Percentiles rank a stretch among this genome's conserved stretches.
Evolutionary conservation across 2,113 vertebrate genomes (phyloP).

Genomic region (Festucalex cinctus): DNA sequence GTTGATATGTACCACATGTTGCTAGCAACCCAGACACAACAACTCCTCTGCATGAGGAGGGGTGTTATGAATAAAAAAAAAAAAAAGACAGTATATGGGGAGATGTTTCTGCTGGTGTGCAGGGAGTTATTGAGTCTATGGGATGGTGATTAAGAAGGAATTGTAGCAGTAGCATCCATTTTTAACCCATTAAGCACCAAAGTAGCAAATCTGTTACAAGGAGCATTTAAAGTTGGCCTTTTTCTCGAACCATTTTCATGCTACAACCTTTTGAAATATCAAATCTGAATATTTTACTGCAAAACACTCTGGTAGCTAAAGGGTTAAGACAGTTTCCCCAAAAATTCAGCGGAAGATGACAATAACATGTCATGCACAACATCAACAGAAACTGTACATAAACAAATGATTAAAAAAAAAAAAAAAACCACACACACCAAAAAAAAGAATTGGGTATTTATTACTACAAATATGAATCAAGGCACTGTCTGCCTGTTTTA

Average conservation of each 20-base stretch:
- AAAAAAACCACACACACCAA: too few species aligned
- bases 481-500: background rate
- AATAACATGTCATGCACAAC: too few species aligned
- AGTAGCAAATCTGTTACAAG: too few species aligned
- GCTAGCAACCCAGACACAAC: conserved; percentile 64
- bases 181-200: conserved; percentile 6
- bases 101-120: conserved; percentile 49
- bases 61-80: conserved; percentile 33
- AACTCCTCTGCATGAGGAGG: conserved; percentile 48
- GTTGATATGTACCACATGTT: conserved; percentile 66
- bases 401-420: too few species aligned
- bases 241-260: too few species aligned
- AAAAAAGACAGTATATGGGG: conserved; percentile 5
- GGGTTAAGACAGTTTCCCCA: too few species aligned
- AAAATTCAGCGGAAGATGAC: too few species aligned
- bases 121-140: conserved; percentile 34
- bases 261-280: too few species aligned
- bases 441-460: background rate
- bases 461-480: background rate
- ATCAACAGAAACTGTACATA: too few species aligned
- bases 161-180: conserved; percentile 28
- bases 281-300: too few species aligned
- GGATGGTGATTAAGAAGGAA: conserved; percentile 34
- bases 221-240: too few species aligned
- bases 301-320: too few species aligned